phyloP scores from a whole-genome alignment of 2,888 invertebrate species.

The Cephus pygmeus region DNA sequence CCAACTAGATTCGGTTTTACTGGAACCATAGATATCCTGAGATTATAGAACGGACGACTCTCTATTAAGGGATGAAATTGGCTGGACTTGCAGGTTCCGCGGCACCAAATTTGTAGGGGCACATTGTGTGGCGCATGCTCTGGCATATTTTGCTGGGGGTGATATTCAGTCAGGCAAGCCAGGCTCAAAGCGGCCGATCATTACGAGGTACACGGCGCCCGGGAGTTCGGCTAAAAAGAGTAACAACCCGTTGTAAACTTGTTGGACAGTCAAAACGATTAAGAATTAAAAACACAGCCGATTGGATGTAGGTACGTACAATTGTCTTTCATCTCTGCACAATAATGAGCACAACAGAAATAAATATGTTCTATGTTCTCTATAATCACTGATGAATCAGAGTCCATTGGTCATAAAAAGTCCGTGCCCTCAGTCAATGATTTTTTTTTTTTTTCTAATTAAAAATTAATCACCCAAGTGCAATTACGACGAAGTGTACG shows the following conservation, averaged over 20 bases:
- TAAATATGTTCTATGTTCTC: neutral
- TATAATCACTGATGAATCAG: neutral
- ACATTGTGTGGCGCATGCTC: conserved; percentile 45
- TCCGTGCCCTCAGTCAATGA: neutral
- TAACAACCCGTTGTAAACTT: neutral
- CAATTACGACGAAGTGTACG: neutral
- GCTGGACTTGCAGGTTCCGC: neutral
- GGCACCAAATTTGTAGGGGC: conserved; percentile 20
- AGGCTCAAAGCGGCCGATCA: conserved; percentile 53
- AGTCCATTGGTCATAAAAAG: neutral
- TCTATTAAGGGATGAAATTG: neutral
- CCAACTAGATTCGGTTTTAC: neutral
- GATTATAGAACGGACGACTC: neutral
- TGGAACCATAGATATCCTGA: neutral
- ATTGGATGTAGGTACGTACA: neutral
- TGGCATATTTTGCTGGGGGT: conserved; percentile 41
- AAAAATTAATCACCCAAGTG: neutral
- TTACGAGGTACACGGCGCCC: conserved; percentile 51
- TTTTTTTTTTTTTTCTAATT: neutral
- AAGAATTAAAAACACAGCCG: neutral
- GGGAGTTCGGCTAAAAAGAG: conserved; percentile 17
- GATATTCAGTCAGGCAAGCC: conserved; percentile 47
- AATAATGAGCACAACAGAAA: neutral
- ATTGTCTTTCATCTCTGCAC: neutral
- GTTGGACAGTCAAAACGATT: neutral